Evolutionary conservation across 2,113 vertebrate genomes (phyloP), one percentile per base, ranked within the genome.

Genomic region (Nycticebus coucang): DNA sequence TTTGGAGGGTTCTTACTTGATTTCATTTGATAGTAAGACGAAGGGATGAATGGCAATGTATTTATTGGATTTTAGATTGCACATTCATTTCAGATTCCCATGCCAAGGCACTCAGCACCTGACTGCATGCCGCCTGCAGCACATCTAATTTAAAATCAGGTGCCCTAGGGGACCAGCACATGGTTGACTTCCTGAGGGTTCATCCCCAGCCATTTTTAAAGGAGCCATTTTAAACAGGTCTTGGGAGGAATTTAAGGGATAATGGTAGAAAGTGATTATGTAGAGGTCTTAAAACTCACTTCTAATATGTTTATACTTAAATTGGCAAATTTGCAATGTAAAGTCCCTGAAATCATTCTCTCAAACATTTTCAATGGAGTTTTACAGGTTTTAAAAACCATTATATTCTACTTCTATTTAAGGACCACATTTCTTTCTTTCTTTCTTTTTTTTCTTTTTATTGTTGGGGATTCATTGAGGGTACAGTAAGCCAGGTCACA

Each of bases 131-230:
- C 0, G 92, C 95, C 94, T 13, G 91, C 94, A 95, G 96, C 97
- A 94, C 94, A 78, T 96, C 97, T 87, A 94, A 96, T 96, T 97
- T 96, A 95, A 89, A 97, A 95, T 62, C 96, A 64, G 89, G 59
- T 53, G 74, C 95, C 96, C 53, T 75, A 26, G 59, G 96, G 94
- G 95, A 94, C 55, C 37, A 5, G 87, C 84, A 57, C 69, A 41
- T 1, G 0, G 89, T 26, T 75, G 92, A 53, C 96, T 81, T 94
- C 91, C 79, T 7, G 28, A 41, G 64, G 93, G 86, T 75, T 84
- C 64, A 81, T 96, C 75, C n/a, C 30, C 26, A 75, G 74, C 80
- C 26, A 53, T 68, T 84, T 68, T 60, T 53, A 77, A 68, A 86
- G 28, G 83, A 96, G 35, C 62, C 92, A 71, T 92, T 93, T 94